Percentiles rank a stretch among this genome's conserved stretches.
Conservation (phyloP, 2,113 vertebrate genomes). For the Bambusicola thoracicus region DNA sequence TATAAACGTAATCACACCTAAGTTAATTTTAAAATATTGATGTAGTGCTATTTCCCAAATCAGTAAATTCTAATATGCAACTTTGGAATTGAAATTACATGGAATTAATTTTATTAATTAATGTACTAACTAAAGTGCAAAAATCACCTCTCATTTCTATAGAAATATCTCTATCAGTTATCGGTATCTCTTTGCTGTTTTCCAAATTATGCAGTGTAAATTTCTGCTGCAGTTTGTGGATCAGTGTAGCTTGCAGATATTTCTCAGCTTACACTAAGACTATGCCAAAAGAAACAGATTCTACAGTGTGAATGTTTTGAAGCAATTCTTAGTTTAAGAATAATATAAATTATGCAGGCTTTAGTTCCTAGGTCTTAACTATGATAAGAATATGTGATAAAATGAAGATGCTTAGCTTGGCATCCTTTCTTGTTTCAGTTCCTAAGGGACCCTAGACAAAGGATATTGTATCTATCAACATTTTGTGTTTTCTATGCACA, state of each 20-base stretch:
- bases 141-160: not conserved
- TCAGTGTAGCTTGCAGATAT: not conserved
- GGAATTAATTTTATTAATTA: not conserved
- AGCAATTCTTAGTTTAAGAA: not conserved
- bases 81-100: not conserved
- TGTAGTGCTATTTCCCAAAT: not conserved
- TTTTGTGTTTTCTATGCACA: not conserved
- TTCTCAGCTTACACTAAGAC: not conserved
- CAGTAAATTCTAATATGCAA: not conserved
- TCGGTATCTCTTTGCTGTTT: not conserved
- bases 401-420: not conserved
- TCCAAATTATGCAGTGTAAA: not conserved
- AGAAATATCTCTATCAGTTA: not conserved
- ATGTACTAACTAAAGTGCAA: not conserved
- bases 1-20: not conserved
- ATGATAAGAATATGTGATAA: not conserved
- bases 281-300: not conserved
- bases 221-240: not conserved
- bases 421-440: not conserved
- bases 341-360: not conserved
- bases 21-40: slow-evolving; percentile 8
- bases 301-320: not conserved
- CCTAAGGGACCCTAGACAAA: not conserved
- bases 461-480: not conserved
- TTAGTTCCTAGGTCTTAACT: not conserved